phyloP scores from a whole-genome alignment of 2,113 vertebrate genomes.

The Platycercus adscitus region DNA sequence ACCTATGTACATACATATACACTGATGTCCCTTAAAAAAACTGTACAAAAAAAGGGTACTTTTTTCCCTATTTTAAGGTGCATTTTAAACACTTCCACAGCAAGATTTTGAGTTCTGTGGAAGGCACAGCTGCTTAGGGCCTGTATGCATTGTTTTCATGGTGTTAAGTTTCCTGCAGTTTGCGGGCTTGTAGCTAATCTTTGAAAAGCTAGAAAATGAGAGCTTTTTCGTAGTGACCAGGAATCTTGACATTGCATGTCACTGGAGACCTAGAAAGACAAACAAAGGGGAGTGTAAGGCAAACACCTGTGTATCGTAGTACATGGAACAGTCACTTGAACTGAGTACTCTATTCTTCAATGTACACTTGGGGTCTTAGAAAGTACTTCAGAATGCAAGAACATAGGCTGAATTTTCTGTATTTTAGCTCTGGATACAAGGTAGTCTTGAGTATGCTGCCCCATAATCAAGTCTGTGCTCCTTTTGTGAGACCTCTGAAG shows the following conservation, averaged over 20 bases:
- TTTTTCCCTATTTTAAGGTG: background rate
- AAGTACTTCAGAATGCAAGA: background rate
- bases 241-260: background rate
- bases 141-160: background rate
- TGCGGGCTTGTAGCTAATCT: background rate
- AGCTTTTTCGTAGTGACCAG: background rate
- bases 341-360: background rate
- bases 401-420: background rate
- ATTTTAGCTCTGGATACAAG: background rate
- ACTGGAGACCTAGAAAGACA: background rate
- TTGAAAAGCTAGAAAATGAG: background rate
- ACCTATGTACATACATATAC: background rate
- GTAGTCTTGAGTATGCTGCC: rapidly evolving
- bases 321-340: rapidly evolving
- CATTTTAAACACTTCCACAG: background rate
- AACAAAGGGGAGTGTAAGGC: background rate
- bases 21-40: background rate
- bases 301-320: background rate
- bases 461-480: background rate
- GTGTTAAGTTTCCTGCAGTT: background rate
- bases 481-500: background rate
- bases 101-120: background rate
- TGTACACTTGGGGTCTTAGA: background rate
- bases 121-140: background rate
- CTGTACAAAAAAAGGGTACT: too few relatives aligned